Base-by-base conservation (phyloP, 2,888 invertebrate genomes). In the Lampropteryx suffumata region DNA sequence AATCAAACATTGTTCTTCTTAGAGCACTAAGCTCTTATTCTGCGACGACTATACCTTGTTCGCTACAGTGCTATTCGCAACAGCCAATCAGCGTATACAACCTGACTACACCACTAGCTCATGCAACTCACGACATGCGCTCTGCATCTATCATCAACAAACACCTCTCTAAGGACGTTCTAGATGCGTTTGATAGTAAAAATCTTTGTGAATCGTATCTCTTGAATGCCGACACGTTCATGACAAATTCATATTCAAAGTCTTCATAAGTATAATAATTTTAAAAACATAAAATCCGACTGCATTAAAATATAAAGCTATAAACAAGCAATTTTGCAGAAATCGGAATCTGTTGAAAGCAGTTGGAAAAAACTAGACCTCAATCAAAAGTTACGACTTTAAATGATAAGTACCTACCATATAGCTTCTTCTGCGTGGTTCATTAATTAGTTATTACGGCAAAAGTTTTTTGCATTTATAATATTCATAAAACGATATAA, bases 131-230 rank as follows among this genome's bases (percentile, higher is more conserved):
- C 1, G 53, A 56, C 10, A 43, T 32, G 10, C 40, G 40, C 6
- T 76, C 71, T 35, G 52, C 77, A 0, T 62, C 71, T 5, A 65
- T 78, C 12, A 62, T 83, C 6, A 83, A 84, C 53, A 56, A 60
- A 1, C 61, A 78, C 30, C 64, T 83, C 0, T 67, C 70, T 2
- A 50, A 54, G 0, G 64, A 71, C 0, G 43, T 78, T 1, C 7
- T 75, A 3, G 54, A 73, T 9, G 57, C 32, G 0, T 84, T 73
- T 35, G 58, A 76, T 3, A 63, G 62, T 2, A 71, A 53, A 33
- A 79, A 79, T 34, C 58, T 73, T 1, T 82, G 82, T 37, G 73
- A 78, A n/a, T 67, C 76, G 0, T 82, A 77, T 39, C 42, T 75
- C 0, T 28, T 67, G 2, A 70, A 71, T 24, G 55, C 62, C 0